Conservation (phyloP, 2,888 invertebrate genomes). For the Trichopoda pennipes region DNA sequence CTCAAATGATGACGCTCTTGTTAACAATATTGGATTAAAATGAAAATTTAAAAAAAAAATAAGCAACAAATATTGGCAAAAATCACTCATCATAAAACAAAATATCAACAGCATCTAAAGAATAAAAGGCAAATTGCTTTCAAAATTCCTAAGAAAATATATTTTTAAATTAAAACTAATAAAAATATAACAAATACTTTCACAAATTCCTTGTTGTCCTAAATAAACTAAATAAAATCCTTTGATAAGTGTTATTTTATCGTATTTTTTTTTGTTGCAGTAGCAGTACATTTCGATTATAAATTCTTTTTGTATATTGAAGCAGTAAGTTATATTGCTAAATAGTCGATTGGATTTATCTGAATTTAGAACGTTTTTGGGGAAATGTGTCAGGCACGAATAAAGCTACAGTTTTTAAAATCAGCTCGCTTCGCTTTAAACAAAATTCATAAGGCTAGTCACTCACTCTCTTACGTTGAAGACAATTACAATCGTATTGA, state of each 20-base stretch:
- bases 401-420: too few relatives aligned
- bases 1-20: constrained; percentile 36
- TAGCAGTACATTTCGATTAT: constrained; percentile 38
- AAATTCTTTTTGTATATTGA: constrained; percentile 27
- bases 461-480: too few relatives aligned
- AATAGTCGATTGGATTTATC: too few relatives aligned
- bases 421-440: too few relatives aligned
- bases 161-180: constrained; percentile 54
- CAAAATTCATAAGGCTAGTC: too few relatives aligned
- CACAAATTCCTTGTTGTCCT: background rate
- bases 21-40: constrained; percentile 58
- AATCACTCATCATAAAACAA: constrained; percentile 60
- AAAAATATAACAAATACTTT: constrained; percentile 37
- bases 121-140: constrained; percentile 30
- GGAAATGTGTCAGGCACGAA: too few relatives aligned
- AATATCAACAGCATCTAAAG: constrained; percentile 31
- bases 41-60: constrained; percentile 21
- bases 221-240: constrained; percentile 46
- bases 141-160: constrained; percentile 44
- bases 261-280: background rate
- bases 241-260: constrained; percentile 37
- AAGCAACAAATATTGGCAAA: constrained; percentile 45
- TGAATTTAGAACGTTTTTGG: too few relatives aligned
- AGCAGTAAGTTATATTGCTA: background rate
- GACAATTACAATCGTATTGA: too few relatives aligned